These are phyloP conservation scores for Pseudomugil gertrudae DNA, from an alignment of 2,797 vertebrate species.

Conservation along the genomic window DNA sequence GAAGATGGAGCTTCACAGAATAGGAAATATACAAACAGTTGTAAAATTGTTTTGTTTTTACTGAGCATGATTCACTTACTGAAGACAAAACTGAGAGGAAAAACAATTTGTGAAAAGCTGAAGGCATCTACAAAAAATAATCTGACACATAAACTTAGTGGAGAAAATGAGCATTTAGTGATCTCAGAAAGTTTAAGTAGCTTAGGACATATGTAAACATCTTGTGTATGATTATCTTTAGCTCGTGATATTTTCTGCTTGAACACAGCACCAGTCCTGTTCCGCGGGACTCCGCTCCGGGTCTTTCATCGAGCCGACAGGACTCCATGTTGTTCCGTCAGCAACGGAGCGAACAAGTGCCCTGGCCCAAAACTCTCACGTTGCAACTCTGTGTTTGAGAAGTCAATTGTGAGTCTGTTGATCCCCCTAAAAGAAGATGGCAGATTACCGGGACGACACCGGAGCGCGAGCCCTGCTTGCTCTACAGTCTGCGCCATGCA, in stretches of 20 bases:
- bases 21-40: background rate
- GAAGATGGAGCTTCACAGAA: background rate
- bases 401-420: slow-evolving; percentile 62
- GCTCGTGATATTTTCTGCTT: background rate
- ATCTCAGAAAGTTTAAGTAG: background rate
- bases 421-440: slow-evolving; percentile 84
- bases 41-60: background rate
- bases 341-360: slow-evolving; percentile 77
- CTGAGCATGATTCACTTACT: background rate
- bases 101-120: background rate
- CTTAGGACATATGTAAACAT: background rate
- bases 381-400: slow-evolving; percentile 72
- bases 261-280: slow-evolving; percentile 49
- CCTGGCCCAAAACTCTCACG: slow-evolving; percentile 78
- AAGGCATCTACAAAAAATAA: background rate
- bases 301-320: slow-evolving; percentile 58
- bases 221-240: background rate
- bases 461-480: slow-evolving; percentile 91
- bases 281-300: slow-evolving; percentile 57
- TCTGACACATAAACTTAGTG: background rate
- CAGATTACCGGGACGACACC: slow-evolving; percentile 92
- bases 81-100: background rate
- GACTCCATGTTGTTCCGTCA: slow-evolving; percentile 84
- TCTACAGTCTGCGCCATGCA: slow-evolving; percentile 91
- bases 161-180: background rate